Percentiles rank a stretch among this genome's conserved stretches.
Evolutionary conservation across 92 coral and sea anemone species (phyloP).

Genomic region (Scolanthus callimorphus): DNA sequence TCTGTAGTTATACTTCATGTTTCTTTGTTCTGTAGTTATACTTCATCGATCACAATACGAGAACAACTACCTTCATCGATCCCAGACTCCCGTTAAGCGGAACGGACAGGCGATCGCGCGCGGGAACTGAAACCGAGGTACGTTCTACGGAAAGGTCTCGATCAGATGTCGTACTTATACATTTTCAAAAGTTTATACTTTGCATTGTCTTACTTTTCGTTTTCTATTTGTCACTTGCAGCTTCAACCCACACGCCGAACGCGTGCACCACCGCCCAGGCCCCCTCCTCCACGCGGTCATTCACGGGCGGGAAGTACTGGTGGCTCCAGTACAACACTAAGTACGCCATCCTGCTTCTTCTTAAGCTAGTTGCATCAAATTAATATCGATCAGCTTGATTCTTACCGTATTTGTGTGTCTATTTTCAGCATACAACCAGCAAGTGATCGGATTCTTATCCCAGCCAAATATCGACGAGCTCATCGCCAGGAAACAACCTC

Average conservation of each 20-base stretch:
- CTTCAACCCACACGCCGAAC: conserved; percentile 34
- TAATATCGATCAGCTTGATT: too few relatives aligned
- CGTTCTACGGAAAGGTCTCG: too few relatives aligned
- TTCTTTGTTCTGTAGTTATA: conserved; percentile 55
- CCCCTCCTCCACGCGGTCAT: conserved; percentile 72
- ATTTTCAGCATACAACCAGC: conserved; percentile 87
- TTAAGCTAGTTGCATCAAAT: too few relatives aligned
- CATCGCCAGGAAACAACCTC: conserved; percentile 62
- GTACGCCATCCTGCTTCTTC: conserved; percentile 38
- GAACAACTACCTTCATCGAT: conserved; percentile 96
- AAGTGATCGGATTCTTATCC: conserved; percentile 83
- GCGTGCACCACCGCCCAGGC: conserved; percentile 76
- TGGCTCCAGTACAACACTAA: conserved; percentile 40
- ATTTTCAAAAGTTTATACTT: too few relatives aligned
- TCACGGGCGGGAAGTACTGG: conserved; percentile 40
- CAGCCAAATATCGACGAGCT: conserved; percentile 80
- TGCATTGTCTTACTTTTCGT: too few relatives aligned
- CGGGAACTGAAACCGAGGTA: conserved; percentile 66
- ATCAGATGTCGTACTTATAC: too few relatives aligned
- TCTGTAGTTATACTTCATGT: neutral
- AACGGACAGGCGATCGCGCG: conserved; percentile 65
- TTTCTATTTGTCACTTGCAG: too few relatives aligned
- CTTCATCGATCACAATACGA: conserved; percentile 87
- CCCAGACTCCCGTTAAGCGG: conserved; percentile 92
- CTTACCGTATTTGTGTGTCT: too few relatives aligned